Conservation (phyloP, 2,888 invertebrate species). For the Drosophila ochracea region DNA sequence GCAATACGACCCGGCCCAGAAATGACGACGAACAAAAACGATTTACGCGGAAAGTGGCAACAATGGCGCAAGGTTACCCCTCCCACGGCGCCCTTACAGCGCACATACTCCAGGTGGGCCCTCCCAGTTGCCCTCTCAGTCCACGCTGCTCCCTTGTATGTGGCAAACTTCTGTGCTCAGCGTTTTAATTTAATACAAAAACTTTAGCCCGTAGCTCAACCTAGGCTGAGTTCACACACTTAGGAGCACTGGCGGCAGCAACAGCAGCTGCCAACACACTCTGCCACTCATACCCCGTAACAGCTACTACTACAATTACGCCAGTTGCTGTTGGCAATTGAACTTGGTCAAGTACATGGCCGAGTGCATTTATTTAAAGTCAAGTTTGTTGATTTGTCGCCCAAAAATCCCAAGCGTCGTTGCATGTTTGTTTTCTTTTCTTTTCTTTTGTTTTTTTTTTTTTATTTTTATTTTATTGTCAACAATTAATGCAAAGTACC, state of each 20-base stretch:
- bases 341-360: conserved; percentile 55
- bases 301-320: neutral
- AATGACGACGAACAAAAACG: conserved; percentile 63
- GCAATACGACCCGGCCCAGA: conserved; percentile 60
- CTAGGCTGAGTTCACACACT: conserved; percentile 54
- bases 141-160: conserved; percentile 22
- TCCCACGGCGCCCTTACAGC: conserved; percentile 18
- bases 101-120: conserved; percentile 63
- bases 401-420: conserved; percentile 48
- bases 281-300: no score
- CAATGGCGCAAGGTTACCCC: conserved; percentile 64
- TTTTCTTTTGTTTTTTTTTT: neutral
- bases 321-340: conserved; percentile 38
- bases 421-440: conserved; percentile 1
- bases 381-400: conserved; percentile 75
- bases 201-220: conserved; percentile 58
- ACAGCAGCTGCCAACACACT: conserved; percentile 4
- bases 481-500: conserved; percentile 64
- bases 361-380: conserved; percentile 78
- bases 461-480: conserved; percentile 7
- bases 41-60: conserved; percentile 73
- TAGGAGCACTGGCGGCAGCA: conserved; percentile 21
- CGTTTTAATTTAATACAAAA: conserved; percentile 81
- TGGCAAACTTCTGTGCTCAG: conserved; percentile 66
- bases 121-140: neutral